phyloP scores from a whole-genome alignment of 1,140 invertebrate genomes.

The Euwallacea similis region DNA sequence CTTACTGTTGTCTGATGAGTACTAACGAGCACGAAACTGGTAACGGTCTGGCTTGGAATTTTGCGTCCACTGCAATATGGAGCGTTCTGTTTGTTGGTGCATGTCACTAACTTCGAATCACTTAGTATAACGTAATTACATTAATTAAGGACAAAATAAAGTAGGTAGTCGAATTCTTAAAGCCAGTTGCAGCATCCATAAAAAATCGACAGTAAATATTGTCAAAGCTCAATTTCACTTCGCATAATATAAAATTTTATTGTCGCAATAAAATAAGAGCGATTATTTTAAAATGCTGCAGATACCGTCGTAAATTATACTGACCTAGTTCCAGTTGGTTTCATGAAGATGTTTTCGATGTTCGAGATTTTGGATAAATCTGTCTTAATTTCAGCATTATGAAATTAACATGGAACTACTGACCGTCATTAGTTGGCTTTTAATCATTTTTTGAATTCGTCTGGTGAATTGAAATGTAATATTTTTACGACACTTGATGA shows the following conservation, averaged over 20 bases:
- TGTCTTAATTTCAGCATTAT: no score
- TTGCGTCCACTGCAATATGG: no score
- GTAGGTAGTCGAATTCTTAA: neutral
- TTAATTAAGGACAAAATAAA: slow-evolving; percentile 22
- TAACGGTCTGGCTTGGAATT: no score
- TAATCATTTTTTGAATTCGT: no score
- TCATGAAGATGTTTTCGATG: slow-evolving; percentile 13
- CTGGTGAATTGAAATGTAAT: no score
- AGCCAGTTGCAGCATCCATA: slow-evolving; percentile 17
- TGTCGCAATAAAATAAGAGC: slow-evolving; percentile 31
- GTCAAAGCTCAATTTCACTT: slow-evolving; percentile 24
- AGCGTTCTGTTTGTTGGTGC: no score
- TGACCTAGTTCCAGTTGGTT: slow-evolving; percentile 26
- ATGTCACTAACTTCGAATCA: no score
- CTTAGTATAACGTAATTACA: neutral
- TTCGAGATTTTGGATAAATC: slow-evolving; percentile 1
- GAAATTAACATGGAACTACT: no score
- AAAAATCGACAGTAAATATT: slow-evolving; percentile 32
- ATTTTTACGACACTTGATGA: no score
- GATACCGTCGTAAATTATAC: slow-evolving; percentile 28
- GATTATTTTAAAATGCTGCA: slow-evolving; percentile 29
- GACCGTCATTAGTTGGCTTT: no score
- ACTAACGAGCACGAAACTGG: no score
- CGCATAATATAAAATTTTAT: slow-evolving; percentile 27
- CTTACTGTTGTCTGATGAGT: no score